Evolutionary conservation across 2,888 invertebrate species (phyloP).

Genomic region (Acrocera orbiculus): DNA sequence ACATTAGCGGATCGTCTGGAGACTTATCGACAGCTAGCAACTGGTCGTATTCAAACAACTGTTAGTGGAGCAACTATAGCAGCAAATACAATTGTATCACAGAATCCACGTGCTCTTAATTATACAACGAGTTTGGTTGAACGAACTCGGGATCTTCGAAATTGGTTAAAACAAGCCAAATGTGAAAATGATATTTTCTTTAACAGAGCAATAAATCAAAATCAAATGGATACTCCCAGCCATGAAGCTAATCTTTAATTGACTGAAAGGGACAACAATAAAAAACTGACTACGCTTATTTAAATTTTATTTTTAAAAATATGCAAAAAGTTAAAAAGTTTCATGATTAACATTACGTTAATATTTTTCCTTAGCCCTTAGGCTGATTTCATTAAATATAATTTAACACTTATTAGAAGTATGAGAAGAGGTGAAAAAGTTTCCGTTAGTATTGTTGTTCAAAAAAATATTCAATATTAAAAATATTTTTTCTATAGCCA

Average conservation of each 20-base stretch:
- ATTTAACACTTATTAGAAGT: too few species aligned
- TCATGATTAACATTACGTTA: too few species aligned
- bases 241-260: conserved; percentile 6
- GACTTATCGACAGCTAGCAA: conserved; percentile 36
- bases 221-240: not conserved
- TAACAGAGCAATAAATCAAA: conserved; percentile 3
- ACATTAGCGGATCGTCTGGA: conserved; percentile 37
- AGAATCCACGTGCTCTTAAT: conserved; percentile 32
- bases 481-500: too few species aligned
- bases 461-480: too few species aligned
- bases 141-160: conserved; percentile 43
- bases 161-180: conserved; percentile 43
- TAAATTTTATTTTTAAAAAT: too few species aligned
- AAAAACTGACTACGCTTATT: too few species aligned
- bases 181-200: conserved; percentile 27
- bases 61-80: conserved; percentile 29
- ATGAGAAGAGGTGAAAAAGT: too few species aligned
- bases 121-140: conserved; percentile 45
- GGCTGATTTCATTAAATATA: too few species aligned
- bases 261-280: too few species aligned
- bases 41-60: conserved; percentile 31
- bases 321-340: too few species aligned
- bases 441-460: too few species aligned
- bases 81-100: conserved; percentile 30
- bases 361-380: too few species aligned